Base-by-base conservation (phyloP, 2,113 vertebrate genomes). In the Elaphurus davidianus region DNA sequence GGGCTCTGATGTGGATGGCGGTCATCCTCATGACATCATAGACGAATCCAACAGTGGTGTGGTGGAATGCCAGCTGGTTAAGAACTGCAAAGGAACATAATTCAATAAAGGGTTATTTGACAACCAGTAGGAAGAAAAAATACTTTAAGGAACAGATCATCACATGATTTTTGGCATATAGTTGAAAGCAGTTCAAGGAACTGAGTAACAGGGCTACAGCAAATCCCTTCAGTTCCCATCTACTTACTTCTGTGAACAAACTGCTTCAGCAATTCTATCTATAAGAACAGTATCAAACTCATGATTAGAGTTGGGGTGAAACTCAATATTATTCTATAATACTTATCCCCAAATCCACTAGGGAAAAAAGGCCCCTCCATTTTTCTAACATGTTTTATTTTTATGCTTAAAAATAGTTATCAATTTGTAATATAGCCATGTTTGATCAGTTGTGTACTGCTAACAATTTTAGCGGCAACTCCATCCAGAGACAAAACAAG, bases 211-310 rank as follows among this genome's bases (percentile, higher is more conserved):
- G 6, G 57, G 25, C 57, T 59, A 60, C 27, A 62, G 79, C n/a
- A 84, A 83, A 87, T 90, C 67, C 50, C 43, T 78, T 27, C 57
- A 78, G 23, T 43, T 83, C 47, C n/a, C 64, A 50, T 78, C 54
- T 92, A 92, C 78, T 67, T 71, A 87, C 83, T 98, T 93, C 40
- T 87, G 40, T 87, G 67, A 83, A 60, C 43, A 78, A 50, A 94
- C 14, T 28, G n/a, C 33, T 40, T 81, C 60, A 83, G 40, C 52
- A 21, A 76, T 76, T 92, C 23, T 27, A 25, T 85, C 84, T 60
- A 28, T 19, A 50, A 30, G 74, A 93, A 74, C 27, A 85, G 15
- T 17, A 9, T 87, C 45, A 87, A 95, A 60, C 14, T 40, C 47
- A 52, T 40, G 45, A 92, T 64, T 83, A 87, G 27, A 93, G 57